A percentile compares a stretch with the other conserved stretches of the same genome.
Conservation (phyloP, 2,797 vertebrate species). For the Myripristis murdjan region DNA sequence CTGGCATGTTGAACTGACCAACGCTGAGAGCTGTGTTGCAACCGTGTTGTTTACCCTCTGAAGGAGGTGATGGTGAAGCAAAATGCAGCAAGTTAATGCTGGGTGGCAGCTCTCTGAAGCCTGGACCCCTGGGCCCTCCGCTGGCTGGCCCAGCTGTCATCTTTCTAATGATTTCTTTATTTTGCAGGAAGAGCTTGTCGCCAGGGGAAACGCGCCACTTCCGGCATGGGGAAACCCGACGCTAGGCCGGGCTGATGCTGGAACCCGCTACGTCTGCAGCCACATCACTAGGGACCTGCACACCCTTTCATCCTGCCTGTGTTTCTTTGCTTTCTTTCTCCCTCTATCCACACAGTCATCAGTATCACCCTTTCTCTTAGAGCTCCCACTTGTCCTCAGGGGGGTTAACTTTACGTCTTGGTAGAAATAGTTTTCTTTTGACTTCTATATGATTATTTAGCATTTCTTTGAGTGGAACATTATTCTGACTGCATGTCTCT, state of each 20-base stretch:
- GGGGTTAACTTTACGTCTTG: constrained; percentile 75
- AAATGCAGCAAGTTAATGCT: constrained; percentile 74
- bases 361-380: constrained; percentile 79
- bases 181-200: constrained; percentile 90
- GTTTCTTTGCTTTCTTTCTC: constrained; percentile 86
- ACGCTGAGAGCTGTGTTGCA: neutral
- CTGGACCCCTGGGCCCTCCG: constrained; percentile 56
- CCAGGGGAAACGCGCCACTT: constrained; percentile 88
- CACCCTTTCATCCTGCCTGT: constrained; percentile 86
- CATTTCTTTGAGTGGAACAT: constrained; percentile 48
- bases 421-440: constrained; percentile 82
- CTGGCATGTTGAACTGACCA: constrained; percentile 1
- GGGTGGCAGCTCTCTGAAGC: constrained; percentile 83
- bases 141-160: constrained; percentile 85
- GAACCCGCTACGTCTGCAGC: constrained; percentile 82
- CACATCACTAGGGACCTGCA: constrained; percentile 84
- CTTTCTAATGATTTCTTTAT: constrained; percentile 92
- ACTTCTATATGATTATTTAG: constrained; percentile 78
- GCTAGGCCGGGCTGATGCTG: constrained; percentile 73
- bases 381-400: constrained; percentile 70
- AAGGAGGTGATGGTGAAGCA: constrained; percentile 67
- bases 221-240: constrained; percentile 86
- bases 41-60: constrained; percentile 70
- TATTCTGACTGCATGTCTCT: constrained; percentile 5
- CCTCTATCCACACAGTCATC: constrained; percentile 86